Base-by-base conservation (phyloP, 2,113 vertebrate species). In the Nettapus auritus region DNA sequence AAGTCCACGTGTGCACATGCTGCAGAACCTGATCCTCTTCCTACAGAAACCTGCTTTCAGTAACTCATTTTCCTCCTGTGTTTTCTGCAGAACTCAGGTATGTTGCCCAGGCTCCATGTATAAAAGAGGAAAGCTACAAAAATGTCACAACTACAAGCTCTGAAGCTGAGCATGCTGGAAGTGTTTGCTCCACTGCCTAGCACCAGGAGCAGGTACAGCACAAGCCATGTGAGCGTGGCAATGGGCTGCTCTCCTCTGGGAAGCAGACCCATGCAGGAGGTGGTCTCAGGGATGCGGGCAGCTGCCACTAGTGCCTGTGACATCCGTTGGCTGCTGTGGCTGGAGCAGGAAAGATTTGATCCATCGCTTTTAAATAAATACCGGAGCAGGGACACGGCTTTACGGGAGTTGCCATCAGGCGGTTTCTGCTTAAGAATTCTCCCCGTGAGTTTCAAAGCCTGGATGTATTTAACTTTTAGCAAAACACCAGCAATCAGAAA, bases 401-500 rank as follows among this genome's bases (percentile, higher is more conserved):
- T 53, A 71, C 3, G 28, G 77, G 69, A 62, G 18, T 9, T 13
- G 1, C 64, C 34, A 38, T n/a, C n/a, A 11, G 84, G 90, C 2
- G 6, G 42, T 42, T 66, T 22, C 86, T 80, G 81, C 82, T 57
- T 96, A 93, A 36, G 57, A 89, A 93, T 23, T 33, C 88, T 95
- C 71, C 67, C 31, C 0, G 53, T 22, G 70, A 31, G 57, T 75
- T 86, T 77, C 73, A 73, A 78, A 94, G 93, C 93, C 91, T 60
- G 90, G 68, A 1, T 40, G 86, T 80, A 13, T 93, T 95, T 81
- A 93, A 94, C 95, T 85, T 89, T 53, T 10, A 94, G 94, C 93
- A 95, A 91, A 97, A 96, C 94, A 94, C 86, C 93, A 64, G 95
- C 74, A 74, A 91, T 94, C 94, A 85, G 95, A 79, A 88, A 76